Evolutionary conservation across 2,113 vertebrate genomes (phyloP), one percentile per base, ranked within the genome.

Genomic region (Phrynocephalus versicolor): DNA sequence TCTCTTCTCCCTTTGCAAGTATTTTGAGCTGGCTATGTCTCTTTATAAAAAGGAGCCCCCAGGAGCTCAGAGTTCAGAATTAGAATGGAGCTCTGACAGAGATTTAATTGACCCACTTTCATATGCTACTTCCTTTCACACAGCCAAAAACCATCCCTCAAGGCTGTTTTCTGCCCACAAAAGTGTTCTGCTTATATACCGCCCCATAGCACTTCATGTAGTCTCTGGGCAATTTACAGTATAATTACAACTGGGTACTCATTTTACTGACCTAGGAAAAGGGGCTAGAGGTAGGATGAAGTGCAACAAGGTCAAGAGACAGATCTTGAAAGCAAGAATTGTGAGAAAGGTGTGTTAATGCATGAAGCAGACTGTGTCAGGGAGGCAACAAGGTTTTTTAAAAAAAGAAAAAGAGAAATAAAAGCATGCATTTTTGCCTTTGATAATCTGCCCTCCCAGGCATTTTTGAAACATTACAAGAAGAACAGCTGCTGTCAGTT

Each of bases 401-500:
- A 6, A 14, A 79, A 65, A 27, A 10, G 45, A 10, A 10, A 51
- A 10, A 51, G 35, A 37, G 6, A 21, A 76, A n/a, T n/a, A n/a
- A 62, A 69, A 78, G 45, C 14, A 23, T 30, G 62, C 64, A 37
- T 73, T 41, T 70, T n/a, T 70, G 45, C 64, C 75, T 39, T 58
- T 37, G 74, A 77, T 70, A 57, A 39, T 70, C 74, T 58, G 10
- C 45, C 83, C 83, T 37, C 23, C 45, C 3, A 78, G 83, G 74
- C 83, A 41, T 70, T 67, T 80, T 21, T 5, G 64, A 77, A 85
- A 57, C 83, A 58, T 70, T 78, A 69, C 33, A 27, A 70, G 62
- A 39, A 30, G 74, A 78, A 85, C 83, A 85, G 83, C 83, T 85
- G 83, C 83, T 85, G 83, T 78, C 83, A 78, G 83, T 85, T 85